Base-by-base conservation (phyloP, 2,888 invertebrate species). In the Diarsia brunnea region DNA sequence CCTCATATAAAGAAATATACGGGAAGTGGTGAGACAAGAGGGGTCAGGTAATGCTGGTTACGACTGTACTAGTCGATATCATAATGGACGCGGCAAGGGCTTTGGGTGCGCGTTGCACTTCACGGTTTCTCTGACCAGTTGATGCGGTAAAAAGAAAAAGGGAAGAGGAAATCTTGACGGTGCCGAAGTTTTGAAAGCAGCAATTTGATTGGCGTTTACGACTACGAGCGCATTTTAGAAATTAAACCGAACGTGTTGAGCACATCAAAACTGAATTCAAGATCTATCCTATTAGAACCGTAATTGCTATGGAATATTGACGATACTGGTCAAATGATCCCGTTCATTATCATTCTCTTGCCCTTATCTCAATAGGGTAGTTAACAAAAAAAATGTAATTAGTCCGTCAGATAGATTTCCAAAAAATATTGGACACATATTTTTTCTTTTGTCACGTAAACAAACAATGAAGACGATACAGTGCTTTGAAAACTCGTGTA, bases 61-160 rank as follows among this genome's bases (percentile, higher is more conserved):
- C 38, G 38, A 38, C 38, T 38, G 38, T 55, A 43, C 51, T 19
- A 43, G 1, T 73, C 43, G 74, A 78, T 84, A 66, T 81, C 75
- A 38, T 70, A 76, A 84, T 70, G 12, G 14, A 65, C 11, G 19
- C 51, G 27, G 55, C 21, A n/a, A 31, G 31, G 27, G 14, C 38
- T 53, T 53, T 21, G 31, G 38, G 12, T 21, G 58, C 27, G 31
- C 16, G 64, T 27, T 69, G 68, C 58, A 43, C 49, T 69, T 66
- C 45, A 49, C 19, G 8, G 21, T 49, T 27, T 3, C 12, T 74
- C 24, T 24, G 19, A 2, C 0, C 27, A 43, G 16, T 27, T 31
- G 19, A 43, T n/a, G 16, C 12, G 24, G 14, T 38, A 14, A 27
- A 19, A 47, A 43, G 11, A 43, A 14, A 53, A 78, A 58, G 2